A percentile compares a stretch with the other conserved stretches of the same genome.
Conservation (phyloP, 2,888 invertebrate species). For the Xylophagus ater region DNA sequence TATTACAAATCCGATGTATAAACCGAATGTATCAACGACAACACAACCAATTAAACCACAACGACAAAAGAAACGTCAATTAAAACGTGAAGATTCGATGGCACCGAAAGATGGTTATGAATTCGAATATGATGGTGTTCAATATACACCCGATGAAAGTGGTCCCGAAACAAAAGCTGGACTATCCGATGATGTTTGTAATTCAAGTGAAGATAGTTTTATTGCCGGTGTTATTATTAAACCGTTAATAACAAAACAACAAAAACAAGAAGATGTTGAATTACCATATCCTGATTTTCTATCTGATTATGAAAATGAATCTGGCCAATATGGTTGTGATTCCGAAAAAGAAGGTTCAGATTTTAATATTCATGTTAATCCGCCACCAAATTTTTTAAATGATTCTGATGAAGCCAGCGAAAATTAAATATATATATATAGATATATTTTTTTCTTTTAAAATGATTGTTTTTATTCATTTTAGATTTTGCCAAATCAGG, state of each 20-base stretch:
- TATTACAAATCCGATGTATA: slow-evolving; percentile 36
- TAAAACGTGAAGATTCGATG: slow-evolving; percentile 35
- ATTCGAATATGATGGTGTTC: slow-evolving; percentile 19
- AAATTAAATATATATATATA: slow-evolving; percentile 21
- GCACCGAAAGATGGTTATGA: slow-evolving; percentile 17
- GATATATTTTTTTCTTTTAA: neutral
- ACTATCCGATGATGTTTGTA: slow-evolving; percentile 36
- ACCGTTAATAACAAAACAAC: slow-evolving; percentile 12
- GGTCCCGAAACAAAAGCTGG: slow-evolving; percentile 34
- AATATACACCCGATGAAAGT: slow-evolving; percentile 27
- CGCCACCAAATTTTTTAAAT: slow-evolving; percentile 65
- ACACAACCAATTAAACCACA: slow-evolving; percentile 39
- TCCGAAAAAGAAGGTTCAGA: slow-evolving; percentile 59
- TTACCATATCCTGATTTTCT: slow-evolving; percentile 41
- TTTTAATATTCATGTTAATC: slow-evolving; percentile 62
- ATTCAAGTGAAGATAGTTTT: slow-evolving; percentile 37
- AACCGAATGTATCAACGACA: slow-evolving; percentile 20
- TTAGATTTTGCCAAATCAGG: too few species aligned
- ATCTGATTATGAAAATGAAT: slow-evolving; percentile 44
- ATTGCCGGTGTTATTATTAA: slow-evolving; percentile 23
- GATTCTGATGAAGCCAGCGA: slow-evolving; percentile 51
- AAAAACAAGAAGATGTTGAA: slow-evolving; percentile 38
- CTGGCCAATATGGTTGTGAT: slow-evolving; percentile 41
- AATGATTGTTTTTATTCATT: too few species aligned
- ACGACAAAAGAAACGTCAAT: slow-evolving; percentile 35